These are phyloP conservation scores for Congeria kusceri DNA, from an alignment of 2,888 invertebrate genomes.

Conservation along the genomic window DNA sequence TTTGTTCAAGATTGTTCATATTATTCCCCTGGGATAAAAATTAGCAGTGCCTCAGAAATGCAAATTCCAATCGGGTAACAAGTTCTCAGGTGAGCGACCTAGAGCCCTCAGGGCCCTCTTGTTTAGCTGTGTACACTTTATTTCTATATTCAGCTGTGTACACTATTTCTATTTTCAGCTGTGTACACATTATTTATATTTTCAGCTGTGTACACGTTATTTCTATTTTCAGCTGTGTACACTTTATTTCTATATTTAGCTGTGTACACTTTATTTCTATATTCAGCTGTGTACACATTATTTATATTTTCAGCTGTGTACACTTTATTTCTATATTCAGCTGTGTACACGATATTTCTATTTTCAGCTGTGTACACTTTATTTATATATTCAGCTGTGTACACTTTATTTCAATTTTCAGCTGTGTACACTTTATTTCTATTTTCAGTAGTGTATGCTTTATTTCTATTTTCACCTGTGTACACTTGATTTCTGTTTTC, in stretches of 20 bases:
- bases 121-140: neutral
- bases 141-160: neutral
- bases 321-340: too few relatives aligned
- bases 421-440: neutral
- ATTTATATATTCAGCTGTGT: neutral
- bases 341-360: too few relatives aligned
- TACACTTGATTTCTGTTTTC: conserved; percentile 74
- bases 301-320: neutral
- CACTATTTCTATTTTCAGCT: neutral
- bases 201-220: neutral
- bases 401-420: neutral
- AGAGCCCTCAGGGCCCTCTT: too few relatives aligned
- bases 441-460: neutral
- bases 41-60: too few relatives aligned
- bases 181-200: neutral
- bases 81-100: too few relatives aligned
- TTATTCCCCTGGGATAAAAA: too few relatives aligned
- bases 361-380: neutral
- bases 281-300: neutral
- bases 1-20: too few relatives aligned
- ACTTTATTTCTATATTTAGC: neutral
- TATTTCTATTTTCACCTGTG: too few relatives aligned
- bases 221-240: neutral
- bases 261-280: neutral
- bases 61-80: too few relatives aligned